These are phyloP conservation scores for Spicauda simplicius DNA, from an alignment of 2,888 invertebrate species.

Conservation along the genomic window DNA sequence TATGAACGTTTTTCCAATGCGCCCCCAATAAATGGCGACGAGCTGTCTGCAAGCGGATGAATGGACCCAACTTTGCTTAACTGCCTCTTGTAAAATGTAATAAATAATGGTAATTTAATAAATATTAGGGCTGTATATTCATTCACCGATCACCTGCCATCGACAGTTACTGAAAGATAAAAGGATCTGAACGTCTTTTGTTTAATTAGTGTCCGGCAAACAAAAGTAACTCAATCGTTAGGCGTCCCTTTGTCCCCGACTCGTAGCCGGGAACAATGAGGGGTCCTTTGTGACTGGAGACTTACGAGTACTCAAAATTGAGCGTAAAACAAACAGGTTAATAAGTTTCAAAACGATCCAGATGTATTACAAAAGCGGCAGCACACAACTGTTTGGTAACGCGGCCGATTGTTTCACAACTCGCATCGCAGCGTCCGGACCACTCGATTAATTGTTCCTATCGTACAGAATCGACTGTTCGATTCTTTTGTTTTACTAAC, in stretches of 20 bases:
- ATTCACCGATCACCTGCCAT: conserved; percentile 57
- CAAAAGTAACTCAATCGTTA: conserved; percentile 80
- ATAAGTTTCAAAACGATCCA: conserved; percentile 84
- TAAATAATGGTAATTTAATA: conserved; percentile 7
- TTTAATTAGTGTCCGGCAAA: conserved; percentile 76
- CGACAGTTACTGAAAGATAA: conserved; percentile 62
- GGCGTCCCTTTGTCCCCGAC: conserved; percentile 68
- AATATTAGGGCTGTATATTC: conserved; percentile 48
- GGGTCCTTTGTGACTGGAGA: conserved; percentile 72
- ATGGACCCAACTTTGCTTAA: conserved; percentile 53
- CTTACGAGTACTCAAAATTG: conserved; percentile 63
- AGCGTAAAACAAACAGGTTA: conserved; percentile 79
- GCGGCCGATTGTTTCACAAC: conserved; percentile 75
- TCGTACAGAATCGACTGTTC: conserved; percentile 66
- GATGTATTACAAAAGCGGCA: conserved; percentile 83
- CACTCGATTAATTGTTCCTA: conserved; percentile 82
- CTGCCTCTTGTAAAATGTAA: neutral
- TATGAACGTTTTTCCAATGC: conserved; percentile 44
- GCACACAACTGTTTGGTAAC: conserved; percentile 79
- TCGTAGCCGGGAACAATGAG: conserved; percentile 65
- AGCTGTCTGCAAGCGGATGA: conserved; percentile 61
- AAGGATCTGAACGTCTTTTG: conserved; percentile 69
- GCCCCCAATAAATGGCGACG: conserved; percentile 63
- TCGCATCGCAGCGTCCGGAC: conserved; percentile 80
- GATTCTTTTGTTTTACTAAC: conserved; percentile 70